Evolutionary conservation across 1,140 invertebrate species (phyloP).

Genomic region (Vollenhovia emeryi): DNA sequence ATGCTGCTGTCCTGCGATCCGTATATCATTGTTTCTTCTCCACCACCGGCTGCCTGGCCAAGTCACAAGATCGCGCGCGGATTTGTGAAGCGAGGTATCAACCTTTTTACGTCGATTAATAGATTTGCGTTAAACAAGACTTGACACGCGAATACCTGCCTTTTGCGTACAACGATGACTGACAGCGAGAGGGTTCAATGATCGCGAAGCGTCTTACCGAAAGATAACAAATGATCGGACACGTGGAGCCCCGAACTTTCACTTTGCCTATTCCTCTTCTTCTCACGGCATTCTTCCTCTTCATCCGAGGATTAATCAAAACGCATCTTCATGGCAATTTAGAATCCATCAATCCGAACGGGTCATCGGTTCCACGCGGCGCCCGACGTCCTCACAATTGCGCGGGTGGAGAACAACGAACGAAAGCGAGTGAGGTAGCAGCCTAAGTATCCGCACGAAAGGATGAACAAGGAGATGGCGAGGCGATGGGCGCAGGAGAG

Average conservation of each 20-base stretch:
- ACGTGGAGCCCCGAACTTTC: slow-evolving; percentile 24
- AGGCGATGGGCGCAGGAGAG: slow-evolving; percentile 52
- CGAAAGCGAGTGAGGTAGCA: background rate
- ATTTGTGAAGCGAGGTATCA: background rate
- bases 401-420: slow-evolving; percentile 22
- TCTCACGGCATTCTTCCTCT: background rate
- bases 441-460: slow-evolving; percentile 9
- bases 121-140: background rate
- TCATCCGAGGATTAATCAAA: slow-evolving; percentile 64
- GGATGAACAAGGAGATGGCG: background rate
- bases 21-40: slow-evolving; percentile 37
- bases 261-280: slow-evolving; percentile 19
- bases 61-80: background rate
- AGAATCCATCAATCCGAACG: slow-evolving; percentile 63
- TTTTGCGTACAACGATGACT: background rate
- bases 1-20: slow-evolving; percentile 23
- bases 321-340: slow-evolving; percentile 62
- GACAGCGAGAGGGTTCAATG: background rate
- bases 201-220: background rate
- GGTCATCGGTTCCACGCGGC: slow-evolving; percentile 63
- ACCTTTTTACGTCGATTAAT: background rate
- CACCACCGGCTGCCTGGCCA: background rate
- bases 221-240: slow-evolving; percentile 43
- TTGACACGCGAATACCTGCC: background rate
- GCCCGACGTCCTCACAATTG: slow-evolving; percentile 43